Evolutionary conservation across 1,140 invertebrate species (phyloP), one percentile per base, ranked within the genome.

Genomic region (Antheraea mylitta): DNA sequence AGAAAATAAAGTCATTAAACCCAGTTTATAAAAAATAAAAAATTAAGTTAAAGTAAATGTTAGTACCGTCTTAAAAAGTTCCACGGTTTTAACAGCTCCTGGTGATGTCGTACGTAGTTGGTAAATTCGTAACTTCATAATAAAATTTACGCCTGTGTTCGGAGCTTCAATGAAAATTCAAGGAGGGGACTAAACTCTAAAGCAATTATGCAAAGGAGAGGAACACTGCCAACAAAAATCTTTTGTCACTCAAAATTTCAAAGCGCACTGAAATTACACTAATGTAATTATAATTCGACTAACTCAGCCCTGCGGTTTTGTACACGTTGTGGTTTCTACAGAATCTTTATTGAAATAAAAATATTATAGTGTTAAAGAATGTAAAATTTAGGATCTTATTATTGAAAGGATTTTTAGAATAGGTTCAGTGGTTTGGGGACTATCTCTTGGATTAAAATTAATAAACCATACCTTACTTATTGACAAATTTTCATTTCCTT

Each of bases 201-300:
- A 68, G 48, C 67, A 68, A 63, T 63, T 68, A 68, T 68, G 45
- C 45, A 66, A 66, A 66, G 67, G 3, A 62, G 67, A 16, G n/a
- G 42, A 18, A 13, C 53, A 30, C 36, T 59, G 48, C 18, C 13
- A 19, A 22, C 58, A 58, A 59, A 66, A 66, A 53, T 66, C 58
- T 59, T 66, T 53, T 66, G 45, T 66, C 53, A 48, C 53, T 59
- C 65, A 66, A 36, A 58, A 66, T 66, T 66, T 66, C n/a, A 58
- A 59, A 11, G 18, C 53, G 65, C 37, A 36, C 58, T 59, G 18
- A 66, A 59, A 66, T 59, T 38, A 18, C 18, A 38, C 37, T 37
- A 59, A 18, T 16, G 0, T 65, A 19, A 65, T 65, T 53, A 53
- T 53, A 53, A n/a, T 53, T 53, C 16, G 11, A 2, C 13, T 16